phyloP scores from a whole-genome alignment of 2,113 vertebrate species.

The Oenanthe melanoleuca region DNA sequence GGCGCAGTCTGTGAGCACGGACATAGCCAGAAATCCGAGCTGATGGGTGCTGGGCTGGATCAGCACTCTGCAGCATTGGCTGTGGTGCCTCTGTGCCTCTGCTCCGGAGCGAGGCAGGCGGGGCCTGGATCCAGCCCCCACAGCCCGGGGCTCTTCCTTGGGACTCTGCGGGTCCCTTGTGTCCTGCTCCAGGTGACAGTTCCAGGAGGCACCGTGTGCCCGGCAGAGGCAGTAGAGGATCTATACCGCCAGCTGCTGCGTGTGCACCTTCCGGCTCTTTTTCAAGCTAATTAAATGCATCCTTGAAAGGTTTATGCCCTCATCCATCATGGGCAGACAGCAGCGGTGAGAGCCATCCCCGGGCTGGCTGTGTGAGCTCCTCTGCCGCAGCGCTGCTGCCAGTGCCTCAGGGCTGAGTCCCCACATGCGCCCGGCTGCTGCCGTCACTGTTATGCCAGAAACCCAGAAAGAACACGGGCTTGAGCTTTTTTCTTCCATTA shows the following conservation, averaged over 20 bases:
- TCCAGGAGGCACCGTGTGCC: background rate
- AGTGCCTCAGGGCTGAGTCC: background rate
- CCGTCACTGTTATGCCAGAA: fast-evolving
- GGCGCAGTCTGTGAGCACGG: fast-evolving
- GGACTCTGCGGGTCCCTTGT: background rate
- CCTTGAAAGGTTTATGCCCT: slow-evolving; percentile 15
- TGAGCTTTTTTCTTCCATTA: background rate
- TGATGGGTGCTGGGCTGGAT: background rate
- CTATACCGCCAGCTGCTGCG: background rate
- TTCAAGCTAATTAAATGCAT: slow-evolving; percentile 9
- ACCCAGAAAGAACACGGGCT: fast-evolving
- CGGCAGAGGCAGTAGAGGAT: background rate
- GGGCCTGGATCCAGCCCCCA: background rate
- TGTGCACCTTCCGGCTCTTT: background rate
- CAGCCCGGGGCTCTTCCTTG: fast-evolving
- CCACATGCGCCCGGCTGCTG: background rate
- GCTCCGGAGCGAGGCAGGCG: fast-evolving
- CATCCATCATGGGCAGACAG: background rate
- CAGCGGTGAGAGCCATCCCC: background rate
- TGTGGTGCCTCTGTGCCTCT: background rate
- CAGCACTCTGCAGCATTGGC: fast-evolving
- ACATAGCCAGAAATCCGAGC: background rate
- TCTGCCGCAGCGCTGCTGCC: background rate
- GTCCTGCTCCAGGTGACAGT: background rate
- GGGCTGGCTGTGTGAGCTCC: background rate